These are phyloP conservation scores for Lasioglossum marginatum DNA, from an alignment of 2,888 invertebrate genomes.

Conservation along the genomic window DNA sequence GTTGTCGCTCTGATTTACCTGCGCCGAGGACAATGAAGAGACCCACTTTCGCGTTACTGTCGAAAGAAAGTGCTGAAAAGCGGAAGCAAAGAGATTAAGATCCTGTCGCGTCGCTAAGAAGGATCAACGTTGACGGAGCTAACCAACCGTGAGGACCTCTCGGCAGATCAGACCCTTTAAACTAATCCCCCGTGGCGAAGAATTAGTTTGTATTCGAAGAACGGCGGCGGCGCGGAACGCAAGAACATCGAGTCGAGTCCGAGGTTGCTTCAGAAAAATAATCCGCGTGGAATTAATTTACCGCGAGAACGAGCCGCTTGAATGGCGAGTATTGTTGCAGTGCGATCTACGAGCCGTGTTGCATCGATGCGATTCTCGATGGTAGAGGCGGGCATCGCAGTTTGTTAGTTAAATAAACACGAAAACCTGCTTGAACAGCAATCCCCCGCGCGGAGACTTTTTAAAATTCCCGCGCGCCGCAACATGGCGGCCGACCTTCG, in stretches of 20 bases:
- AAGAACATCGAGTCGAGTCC: neutral
- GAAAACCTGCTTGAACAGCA: conserved; percentile 60
- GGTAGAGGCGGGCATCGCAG: conserved; percentile 42
- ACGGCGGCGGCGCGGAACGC: neutral
- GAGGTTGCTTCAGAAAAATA: neutral
- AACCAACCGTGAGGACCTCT: conserved; percentile 76
- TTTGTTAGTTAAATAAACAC: conserved; percentile 82
- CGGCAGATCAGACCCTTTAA: conserved; percentile 68
- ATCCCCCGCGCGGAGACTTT: neutral
- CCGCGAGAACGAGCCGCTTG: neutral
- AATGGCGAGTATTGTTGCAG: conserved; percentile 22
- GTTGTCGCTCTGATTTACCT: conserved; percentile 10
- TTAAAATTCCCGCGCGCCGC: neutral
- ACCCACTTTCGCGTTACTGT: neutral
- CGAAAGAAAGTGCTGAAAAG: conserved; percentile 40
- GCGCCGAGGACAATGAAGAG: neutral
- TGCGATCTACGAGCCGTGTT: conserved; percentile 10
- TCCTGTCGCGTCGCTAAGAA: conserved; percentile 69
- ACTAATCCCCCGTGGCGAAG: conserved; percentile 66
- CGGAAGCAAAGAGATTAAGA: conserved; percentile 69
- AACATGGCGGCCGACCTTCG: conserved; percentile 7
- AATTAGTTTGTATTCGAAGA: conserved; percentile 5
- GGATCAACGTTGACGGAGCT: conserved; percentile 79
- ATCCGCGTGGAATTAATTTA: conserved; percentile 20
- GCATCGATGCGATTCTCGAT: neutral